Evolutionary conservation across 2,888 invertebrate genomes (phyloP).

Genomic region (Papilio gigon): DNA sequence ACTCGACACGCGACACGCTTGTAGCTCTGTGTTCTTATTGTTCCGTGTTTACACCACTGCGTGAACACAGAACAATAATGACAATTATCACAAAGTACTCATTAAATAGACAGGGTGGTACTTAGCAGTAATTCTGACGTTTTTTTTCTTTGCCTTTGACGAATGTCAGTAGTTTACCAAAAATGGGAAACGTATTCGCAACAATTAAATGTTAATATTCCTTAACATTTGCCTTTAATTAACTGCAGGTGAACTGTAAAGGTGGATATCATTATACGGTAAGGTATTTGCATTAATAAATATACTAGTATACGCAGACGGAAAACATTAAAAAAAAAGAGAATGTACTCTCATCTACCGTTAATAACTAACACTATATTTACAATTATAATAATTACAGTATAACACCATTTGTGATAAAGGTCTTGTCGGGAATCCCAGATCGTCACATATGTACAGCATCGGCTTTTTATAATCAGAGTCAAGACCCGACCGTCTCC

Average conservation of each 20-base stretch:
- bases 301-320: not conserved
- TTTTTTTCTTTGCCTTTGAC: not conserved
- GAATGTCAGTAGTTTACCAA: not conserved
- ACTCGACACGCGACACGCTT: not conserved
- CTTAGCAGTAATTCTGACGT: not conserved
- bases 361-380: too few species aligned
- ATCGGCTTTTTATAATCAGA: too few species aligned
- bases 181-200: not conserved
- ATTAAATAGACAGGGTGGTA: constrained; percentile 5
- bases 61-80: not conserved
- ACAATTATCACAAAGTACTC: not conserved
- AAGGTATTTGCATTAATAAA: not conserved
- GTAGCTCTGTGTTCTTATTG: too few species aligned
- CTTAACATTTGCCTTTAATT: not conserved
- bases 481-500: too few species aligned
- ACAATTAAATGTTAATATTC: not conserved
- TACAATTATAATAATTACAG: too few species aligned
- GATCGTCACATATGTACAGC: too few species aligned
- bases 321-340: too few species aligned
- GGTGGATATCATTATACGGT: not conserved
- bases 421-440: too few species aligned
- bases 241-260: not conserved
- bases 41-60: too few species aligned
- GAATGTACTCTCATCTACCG: too few species aligned
- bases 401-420: too few species aligned